phyloP scores from a whole-genome alignment of 2,113 vertebrate genomes.

The Corvus moneduloides region DNA sequence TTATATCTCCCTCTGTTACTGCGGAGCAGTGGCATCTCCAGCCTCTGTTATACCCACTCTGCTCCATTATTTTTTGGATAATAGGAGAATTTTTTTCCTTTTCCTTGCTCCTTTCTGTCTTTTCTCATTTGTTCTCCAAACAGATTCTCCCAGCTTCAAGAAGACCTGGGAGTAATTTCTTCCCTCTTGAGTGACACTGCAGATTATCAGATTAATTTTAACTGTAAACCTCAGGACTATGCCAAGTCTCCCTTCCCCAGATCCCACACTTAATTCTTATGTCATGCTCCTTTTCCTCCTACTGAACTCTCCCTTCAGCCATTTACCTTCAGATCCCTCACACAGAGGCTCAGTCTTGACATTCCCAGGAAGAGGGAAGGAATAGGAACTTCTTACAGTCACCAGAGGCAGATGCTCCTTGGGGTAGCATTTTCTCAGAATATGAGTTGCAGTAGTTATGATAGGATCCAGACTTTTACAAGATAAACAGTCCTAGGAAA shows the following conservation, averaged over 20 bases:
- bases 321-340: constrained; percentile 55
- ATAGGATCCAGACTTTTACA: constrained; percentile 72
- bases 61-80: not conserved
- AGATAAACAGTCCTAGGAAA: constrained; percentile 73
- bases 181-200: not conserved
- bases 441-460: constrained; percentile 69
- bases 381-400: constrained; percentile 75
- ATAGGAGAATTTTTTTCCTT: accelerated
- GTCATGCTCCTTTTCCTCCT: not conserved
- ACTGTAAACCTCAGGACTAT: not conserved
- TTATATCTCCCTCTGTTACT: not conserved
- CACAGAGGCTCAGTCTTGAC: not conserved
- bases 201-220: not conserved
- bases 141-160: not conserved
- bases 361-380: constrained; percentile 73
- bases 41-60: not conserved
- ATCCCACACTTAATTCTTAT: not conserved
- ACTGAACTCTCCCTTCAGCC: not conserved
- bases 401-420: constrained; percentile 77
- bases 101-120: not conserved
- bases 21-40: not conserved
- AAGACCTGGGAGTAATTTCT: not conserved
- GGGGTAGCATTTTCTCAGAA: constrained; percentile 87
- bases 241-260: not conserved
- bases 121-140: not conserved